phyloP scores from a whole-genome alignment of 2,113 vertebrate species.

The Cercocebus atys region DNA sequence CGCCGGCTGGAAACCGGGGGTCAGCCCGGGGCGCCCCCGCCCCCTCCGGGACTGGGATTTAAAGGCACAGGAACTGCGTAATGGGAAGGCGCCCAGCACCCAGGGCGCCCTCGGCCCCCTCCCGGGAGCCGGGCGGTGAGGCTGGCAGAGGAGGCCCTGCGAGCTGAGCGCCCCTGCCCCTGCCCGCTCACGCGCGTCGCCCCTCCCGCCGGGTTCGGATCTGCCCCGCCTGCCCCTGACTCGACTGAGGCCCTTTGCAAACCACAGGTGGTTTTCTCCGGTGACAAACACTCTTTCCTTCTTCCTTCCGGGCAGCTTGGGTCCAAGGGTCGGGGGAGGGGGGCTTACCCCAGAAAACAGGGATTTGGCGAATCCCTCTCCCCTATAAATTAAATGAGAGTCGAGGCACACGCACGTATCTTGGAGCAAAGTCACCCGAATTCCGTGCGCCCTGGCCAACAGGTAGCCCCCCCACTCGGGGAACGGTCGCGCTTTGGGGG shows the following conservation, averaged over 20 bases:
- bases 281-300: background rate
- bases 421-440: background rate
- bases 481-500: background rate
- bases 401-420: background rate
- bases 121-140: background rate
- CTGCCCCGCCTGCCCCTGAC: background rate
- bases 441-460: background rate
- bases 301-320: background rate
- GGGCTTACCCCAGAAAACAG: background rate
- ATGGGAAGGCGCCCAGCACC: constrained; percentile 77
- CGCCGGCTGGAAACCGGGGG: constrained; percentile 72
- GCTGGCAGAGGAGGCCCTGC: background rate
- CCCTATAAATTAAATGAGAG: background rate
- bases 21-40: constrained; percentile 76
- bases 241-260: background rate
- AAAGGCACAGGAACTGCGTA: constrained; percentile 86
- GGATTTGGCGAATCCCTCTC: background rate
- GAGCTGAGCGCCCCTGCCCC: background rate
- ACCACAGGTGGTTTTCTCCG: constrained; percentile 67
- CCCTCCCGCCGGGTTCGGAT: background rate
- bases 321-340: background rate
- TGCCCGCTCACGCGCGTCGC: background rate
- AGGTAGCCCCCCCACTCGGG: background rate
- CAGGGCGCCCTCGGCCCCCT: constrained; percentile 55
- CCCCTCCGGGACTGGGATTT: constrained; percentile 79